Evolutionary conservation across 1,140 invertebrate species (phyloP).

Genomic region (Lamellibrachia luymesi): DNA sequence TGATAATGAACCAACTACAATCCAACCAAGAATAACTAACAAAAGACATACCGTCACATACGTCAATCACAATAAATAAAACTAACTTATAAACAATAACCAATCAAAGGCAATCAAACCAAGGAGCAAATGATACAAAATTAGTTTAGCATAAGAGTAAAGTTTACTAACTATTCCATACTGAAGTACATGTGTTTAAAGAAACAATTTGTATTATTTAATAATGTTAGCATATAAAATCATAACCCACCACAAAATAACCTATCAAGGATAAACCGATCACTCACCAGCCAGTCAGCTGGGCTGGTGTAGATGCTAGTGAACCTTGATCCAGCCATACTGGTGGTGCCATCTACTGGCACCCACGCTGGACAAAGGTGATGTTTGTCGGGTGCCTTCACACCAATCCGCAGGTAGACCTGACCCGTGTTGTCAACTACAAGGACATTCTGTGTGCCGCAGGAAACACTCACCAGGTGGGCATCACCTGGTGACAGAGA

Average conservation of each 20-base stretch:
- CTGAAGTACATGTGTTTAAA: no score
- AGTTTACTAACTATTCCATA: no score
- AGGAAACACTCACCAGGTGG: slow-evolving; percentile 56
- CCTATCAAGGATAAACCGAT: background rate
- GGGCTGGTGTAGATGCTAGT: slow-evolving; percentile 59
- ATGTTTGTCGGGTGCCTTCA: slow-evolving; percentile 54
- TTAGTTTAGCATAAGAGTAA: no score
- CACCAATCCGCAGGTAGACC: slow-evolving; percentile 60
- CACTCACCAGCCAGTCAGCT: slow-evolving; percentile 58
- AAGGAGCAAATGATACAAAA: no score
- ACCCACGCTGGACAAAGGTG: slow-evolving; percentile 61
- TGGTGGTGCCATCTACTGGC: slow-evolving; percentile 47
- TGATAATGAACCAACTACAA: no score
- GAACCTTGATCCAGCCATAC: slow-evolving; percentile 29
- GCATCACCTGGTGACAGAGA: slow-evolving; percentile 46
- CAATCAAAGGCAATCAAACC: no score
- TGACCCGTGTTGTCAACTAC: slow-evolving; percentile 58
- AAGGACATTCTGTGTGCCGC: slow-evolving; percentile 61
- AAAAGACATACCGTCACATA: no score
- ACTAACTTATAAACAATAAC: no score
- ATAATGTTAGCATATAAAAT: no score
- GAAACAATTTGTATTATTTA: no score
- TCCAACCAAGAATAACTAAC: no score
- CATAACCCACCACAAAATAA: slow-evolving; percentile 17
- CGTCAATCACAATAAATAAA: no score